A percentile compares a stretch with the other conserved stretches of the same genome.
phyloP scores from a whole-genome alignment of 2,888 invertebrate species.

The Mimumesa dahlbomi region DNA sequence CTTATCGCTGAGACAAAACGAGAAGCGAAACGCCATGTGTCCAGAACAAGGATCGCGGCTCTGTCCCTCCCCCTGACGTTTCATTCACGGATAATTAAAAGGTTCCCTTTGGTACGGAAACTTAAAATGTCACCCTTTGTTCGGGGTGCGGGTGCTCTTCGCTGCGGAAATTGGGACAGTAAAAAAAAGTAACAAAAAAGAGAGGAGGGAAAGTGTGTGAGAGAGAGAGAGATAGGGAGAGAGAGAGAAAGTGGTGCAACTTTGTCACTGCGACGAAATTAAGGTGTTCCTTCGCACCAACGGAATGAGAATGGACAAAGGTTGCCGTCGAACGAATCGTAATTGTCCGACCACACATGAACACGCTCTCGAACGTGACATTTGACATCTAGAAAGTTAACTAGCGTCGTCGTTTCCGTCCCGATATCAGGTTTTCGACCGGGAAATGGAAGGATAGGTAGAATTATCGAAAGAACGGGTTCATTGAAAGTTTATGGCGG shows the following conservation, averaged over 20 bases:
- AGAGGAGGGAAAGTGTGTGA: too few species aligned
- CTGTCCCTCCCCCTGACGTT: conserved; percentile 5
- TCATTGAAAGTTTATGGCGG: too few species aligned
- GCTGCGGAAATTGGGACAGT: conserved; percentile 29
- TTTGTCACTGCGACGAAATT: conserved; percentile 38
- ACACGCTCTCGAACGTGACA: not conserved
- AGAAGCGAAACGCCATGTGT: conserved; percentile 2
- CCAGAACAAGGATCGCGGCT: conserved; percentile 7
- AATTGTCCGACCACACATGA: conserved; percentile 33
- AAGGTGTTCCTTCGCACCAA: conserved; percentile 31
- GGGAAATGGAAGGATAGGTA: too few species aligned
- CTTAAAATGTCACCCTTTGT: conserved; percentile 55
- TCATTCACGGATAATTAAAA: conserved; percentile 49
- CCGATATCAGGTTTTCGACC: too few species aligned
- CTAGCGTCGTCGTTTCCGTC: too few species aligned
- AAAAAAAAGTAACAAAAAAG: conserved; percentile 4
- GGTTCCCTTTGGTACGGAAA: conserved; percentile 35
- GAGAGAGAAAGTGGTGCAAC: conserved; percentile 14
- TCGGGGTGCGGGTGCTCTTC: conserved; percentile 14
- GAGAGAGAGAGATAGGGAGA: too few species aligned
- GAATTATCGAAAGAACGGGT: too few species aligned
- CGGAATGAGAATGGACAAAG: conserved; percentile 36
- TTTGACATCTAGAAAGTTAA: too few species aligned
- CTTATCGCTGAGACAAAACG: not conserved
- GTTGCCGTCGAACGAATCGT: conserved; percentile 16